Evolutionary conservation across 1,140 invertebrate species (phyloP).

Genomic region (Xylocopa sonorina): DNA sequence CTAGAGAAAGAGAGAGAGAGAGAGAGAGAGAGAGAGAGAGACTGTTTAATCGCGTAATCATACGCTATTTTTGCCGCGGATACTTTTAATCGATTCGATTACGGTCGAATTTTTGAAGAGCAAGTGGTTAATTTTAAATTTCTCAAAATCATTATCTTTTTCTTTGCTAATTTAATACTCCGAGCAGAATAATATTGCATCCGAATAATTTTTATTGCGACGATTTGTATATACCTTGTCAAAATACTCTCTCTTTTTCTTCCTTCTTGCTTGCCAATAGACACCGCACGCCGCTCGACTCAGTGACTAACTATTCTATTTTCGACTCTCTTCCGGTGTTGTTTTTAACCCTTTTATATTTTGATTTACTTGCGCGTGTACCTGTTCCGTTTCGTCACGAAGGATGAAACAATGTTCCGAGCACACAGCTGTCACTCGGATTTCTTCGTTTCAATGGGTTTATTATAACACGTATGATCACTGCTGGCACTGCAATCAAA

Average conservation of each 20-base stretch:
- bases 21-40: too few species aligned
- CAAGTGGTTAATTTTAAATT: too few species aligned
- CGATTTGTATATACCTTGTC: constrained; percentile 43
- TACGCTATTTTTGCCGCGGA: too few species aligned
- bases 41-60: not conserved
- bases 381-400: not conserved
- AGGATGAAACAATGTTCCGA: not conserved
- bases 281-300: constrained; percentile 18
- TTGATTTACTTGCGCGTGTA: constrained; percentile 34
- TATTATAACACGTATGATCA: not conserved
- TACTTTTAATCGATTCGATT: too few species aligned
- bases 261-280: constrained; percentile 45
- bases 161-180: not conserved
- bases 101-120: too few species aligned
- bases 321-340: constrained; percentile 50
- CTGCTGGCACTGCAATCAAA: too few species aligned
- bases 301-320: constrained; percentile 50
- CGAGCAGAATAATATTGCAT: constrained; percentile 5
- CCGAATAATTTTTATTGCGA: constrained; percentile 37
- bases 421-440: not conserved
- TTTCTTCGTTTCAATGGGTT: not conserved
- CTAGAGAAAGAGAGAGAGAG: too few species aligned
- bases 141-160: not conserved
- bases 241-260: too few species aligned
- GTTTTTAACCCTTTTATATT: constrained; percentile 51